Evolutionary conservation across 2,113 vertebrate genomes (phyloP).

Genomic region (Mesocricetus auratus): DNA sequence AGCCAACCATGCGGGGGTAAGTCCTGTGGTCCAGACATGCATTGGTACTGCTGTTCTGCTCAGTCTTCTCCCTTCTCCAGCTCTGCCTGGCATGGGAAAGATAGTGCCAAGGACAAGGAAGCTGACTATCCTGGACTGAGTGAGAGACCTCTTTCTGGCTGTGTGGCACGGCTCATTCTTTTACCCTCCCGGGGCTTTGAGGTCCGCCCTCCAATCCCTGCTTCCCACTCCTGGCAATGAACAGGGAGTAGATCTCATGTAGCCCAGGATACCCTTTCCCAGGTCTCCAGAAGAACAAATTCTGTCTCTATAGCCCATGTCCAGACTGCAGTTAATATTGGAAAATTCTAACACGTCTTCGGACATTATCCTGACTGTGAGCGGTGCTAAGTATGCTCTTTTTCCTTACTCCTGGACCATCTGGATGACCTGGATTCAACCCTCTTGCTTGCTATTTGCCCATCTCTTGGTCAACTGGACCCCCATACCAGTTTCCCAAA

Average conservation of each 20-base stretch:
- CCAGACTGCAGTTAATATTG: neutral
- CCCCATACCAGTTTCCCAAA: neutral
- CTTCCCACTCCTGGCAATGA: neutral
- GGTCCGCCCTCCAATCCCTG: neutral
- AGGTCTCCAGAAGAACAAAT: neutral
- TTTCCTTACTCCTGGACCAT: no score
- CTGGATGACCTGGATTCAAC: neutral
- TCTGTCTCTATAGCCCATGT: accelerated
- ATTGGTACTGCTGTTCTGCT: accelerated
- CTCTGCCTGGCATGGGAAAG: neutral
- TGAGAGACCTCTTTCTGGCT: neutral
- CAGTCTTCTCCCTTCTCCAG: neutral
- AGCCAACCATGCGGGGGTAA: neutral
- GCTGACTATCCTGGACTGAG: no score
- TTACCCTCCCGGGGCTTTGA: neutral
- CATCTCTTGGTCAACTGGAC: neutral
- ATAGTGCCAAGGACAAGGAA: accelerated
- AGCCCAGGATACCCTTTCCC: neutral
- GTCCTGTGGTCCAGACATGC: accelerated
- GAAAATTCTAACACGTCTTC: neutral
- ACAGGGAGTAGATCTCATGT: neutral
- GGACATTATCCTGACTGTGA: neutral
- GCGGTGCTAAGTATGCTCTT: neutral
- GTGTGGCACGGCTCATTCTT: neutral
- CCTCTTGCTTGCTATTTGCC: neutral